Evolutionary conservation across 2,113 vertebrate genomes (phyloP), one percentile per base, ranked within the genome.

Genomic region (Lasiurus cinereus): DNA sequence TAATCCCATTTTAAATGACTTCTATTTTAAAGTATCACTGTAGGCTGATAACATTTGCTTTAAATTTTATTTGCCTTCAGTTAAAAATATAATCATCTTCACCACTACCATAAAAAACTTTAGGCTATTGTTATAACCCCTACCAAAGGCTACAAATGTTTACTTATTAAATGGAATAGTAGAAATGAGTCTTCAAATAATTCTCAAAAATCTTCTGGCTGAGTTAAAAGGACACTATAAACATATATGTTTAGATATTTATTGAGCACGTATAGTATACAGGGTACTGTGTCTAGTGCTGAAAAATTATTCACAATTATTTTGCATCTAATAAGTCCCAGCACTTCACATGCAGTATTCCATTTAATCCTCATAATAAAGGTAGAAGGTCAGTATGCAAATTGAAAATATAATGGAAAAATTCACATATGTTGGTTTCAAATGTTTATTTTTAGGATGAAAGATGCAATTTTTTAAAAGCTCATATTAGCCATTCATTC

Each of bases 321-420:
- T 62, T 10, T 13, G 22, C 2, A 48, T 22, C 16, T 64, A 86
- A 46, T 18, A 72, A 36, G 22, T 36, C 22, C 67, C 24, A 84
- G 13, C 27, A 16, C 33, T 74, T 89, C 66, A 66, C 24, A 64
- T 72, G 46, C 4, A 72, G 14, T 56, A 93, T 18, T 83, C 29
- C 59, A 76, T 11, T 74, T 84, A 89, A 87, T 43, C 27, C 36
- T 39, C 36, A 16, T 8, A 52, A 80, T 9, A 90, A 36, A n/a
- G 39, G 64, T 74, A 94, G n/a, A 21, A 79, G 39, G 43, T 91
- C 2, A 0, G 6, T 31, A 74, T 1, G 0, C 72, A 93, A 13
- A 1, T 73, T 93, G 29, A 16, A 90, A 89, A 88, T 91, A 87
- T 29, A 84, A 54, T 31, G 15, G 43, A 50, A 88, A 95, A 89